These are phyloP conservation scores for Halcyon leucocephala DNA, from an alignment of 2,797 vertebrate genomes.

Conservation along the genomic window DNA sequence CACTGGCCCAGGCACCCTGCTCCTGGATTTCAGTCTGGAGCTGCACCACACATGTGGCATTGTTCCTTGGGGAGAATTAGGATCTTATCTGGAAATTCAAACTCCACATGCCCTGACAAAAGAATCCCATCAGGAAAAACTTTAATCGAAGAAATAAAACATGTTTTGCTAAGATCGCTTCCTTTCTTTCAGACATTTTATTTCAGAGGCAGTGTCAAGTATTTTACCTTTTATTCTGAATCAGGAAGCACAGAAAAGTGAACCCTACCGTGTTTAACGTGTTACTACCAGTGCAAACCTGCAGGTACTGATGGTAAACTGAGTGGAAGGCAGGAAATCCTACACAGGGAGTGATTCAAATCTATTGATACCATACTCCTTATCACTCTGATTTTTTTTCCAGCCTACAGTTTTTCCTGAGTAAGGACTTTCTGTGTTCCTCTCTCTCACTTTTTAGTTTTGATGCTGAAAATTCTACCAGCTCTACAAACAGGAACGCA, in stretches of 20 bases:
- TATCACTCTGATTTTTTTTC: background rate
- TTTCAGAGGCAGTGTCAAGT: background rate
- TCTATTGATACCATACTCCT: background rate
- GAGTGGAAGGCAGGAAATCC: background rate
- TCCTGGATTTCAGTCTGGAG: background rate
- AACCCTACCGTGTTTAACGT: too few species aligned
- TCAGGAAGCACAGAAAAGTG: background rate
- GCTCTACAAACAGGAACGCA: background rate
- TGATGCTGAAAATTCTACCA: background rate
- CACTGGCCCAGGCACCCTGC: rapidly evolving
- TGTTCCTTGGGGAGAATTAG: background rate
- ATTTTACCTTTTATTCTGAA: background rate
- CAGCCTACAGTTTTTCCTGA: background rate
- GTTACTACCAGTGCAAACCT: background rate
- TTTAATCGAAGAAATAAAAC: background rate
- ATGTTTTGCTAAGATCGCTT: background rate
- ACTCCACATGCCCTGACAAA: background rate
- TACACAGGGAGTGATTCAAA: background rate
- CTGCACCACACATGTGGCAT: background rate
- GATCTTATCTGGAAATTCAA: background rate
- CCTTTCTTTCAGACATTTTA: background rate
- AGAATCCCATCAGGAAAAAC: background rate
- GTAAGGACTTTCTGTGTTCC: background rate
- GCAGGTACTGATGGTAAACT: background rate
- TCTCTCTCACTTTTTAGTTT: background rate